Conservation (phyloP, 2,113 vertebrate species). For the Brachirus orientalis region DNA sequence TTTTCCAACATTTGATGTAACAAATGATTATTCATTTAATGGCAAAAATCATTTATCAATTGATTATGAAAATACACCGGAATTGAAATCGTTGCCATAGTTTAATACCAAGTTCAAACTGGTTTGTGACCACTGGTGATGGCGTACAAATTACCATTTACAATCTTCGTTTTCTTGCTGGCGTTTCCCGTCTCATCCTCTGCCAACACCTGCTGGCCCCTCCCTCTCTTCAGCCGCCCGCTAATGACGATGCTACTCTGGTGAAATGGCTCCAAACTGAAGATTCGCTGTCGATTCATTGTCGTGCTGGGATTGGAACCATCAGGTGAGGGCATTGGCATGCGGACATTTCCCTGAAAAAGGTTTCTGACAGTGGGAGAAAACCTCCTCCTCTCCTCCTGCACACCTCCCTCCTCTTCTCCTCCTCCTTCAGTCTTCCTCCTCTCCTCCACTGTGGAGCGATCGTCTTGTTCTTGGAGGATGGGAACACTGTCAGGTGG, state of each 20-base stretch:
- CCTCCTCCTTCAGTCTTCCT: not conserved
- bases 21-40: no score
- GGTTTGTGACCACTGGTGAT: no score
- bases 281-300: conserved; percentile 28
- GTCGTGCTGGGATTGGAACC: not conserved
- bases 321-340: not conserved
- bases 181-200: not conserved
- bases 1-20: no score
- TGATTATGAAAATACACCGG: no score
- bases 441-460: not conserved
- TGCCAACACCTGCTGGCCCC: not conserved
- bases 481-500: no score
- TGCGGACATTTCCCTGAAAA: conserved; percentile 22
- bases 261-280: conserved; percentile 65
- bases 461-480: no score
- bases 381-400: not conserved
- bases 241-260: conserved; percentile 58
- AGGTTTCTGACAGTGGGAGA: not conserved
- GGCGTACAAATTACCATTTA: conserved; percentile 30
- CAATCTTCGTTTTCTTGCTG: conserved; percentile 9
- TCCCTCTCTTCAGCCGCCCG: conserved; percentile 44
- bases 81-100: no score
- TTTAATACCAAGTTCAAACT: no score
- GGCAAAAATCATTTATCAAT: no score
- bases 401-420: not conserved